phyloP scores from a whole-genome alignment of 2,797 vertebrate species.

The Cichlasoma orientale region DNA sequence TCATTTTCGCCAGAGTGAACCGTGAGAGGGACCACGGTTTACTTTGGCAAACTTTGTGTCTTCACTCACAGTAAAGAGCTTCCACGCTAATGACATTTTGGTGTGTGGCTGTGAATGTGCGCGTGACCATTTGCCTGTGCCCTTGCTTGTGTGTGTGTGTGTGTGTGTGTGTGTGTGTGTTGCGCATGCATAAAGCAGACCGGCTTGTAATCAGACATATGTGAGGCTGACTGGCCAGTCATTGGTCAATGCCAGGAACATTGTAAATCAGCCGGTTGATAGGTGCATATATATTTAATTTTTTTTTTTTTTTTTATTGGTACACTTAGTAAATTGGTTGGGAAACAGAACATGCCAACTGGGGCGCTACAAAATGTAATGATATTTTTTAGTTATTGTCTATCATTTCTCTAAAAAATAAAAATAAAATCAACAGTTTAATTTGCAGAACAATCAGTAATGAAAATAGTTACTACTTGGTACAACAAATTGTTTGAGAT shows the following conservation, averaged over 20 bases:
- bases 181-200: neutral
- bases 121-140: neutral
- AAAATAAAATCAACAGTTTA: no score
- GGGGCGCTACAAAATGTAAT: neutral
- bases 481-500: neutral
- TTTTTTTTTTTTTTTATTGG: neutral
- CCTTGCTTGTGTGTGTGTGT: neutral
- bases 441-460: no score
- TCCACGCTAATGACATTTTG: neutral
- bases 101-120: neutral
- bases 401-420: neutral
- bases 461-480: neutral
- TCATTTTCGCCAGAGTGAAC: neutral
- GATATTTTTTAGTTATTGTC: neutral
- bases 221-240: neutral
- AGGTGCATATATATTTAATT: neutral
- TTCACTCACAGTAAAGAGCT: neutral
- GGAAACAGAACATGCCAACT: neutral
- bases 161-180: neutral
- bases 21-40: neutral
- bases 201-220: neutral
- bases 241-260: neutral
- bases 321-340: neutral
- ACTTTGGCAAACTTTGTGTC: neutral
- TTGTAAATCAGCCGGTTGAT: neutral